phyloP scores from a whole-genome alignment of 2,113 vertebrate species.

The Platichthys flesus region DNA sequence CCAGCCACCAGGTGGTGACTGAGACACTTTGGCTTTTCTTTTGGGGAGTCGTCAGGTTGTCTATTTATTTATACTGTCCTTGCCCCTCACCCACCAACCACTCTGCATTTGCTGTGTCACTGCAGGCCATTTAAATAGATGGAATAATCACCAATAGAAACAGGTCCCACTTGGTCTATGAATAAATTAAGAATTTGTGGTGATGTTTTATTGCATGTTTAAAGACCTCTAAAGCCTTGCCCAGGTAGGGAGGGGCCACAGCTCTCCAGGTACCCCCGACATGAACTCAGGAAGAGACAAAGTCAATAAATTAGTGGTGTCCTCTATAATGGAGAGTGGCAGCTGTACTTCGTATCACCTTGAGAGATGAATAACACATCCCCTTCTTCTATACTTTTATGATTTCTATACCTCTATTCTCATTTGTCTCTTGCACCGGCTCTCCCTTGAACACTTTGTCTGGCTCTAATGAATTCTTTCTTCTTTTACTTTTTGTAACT shows the following conservation, averaged over 20 bases:
- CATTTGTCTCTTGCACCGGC: conserved; percentile 28
- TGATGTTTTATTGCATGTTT: background rate
- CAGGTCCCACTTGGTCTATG: background rate
- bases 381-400: conserved; percentile 59
- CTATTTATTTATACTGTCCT: no score
- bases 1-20: no score
- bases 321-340: conserved; percentile 46
- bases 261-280: conserved; percentile 46
- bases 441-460: conserved; percentile 41
- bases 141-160: background rate
- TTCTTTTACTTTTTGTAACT: conserved; percentile 29
- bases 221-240: conserved; percentile 11
- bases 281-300: conserved; percentile 59
- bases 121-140: no score
- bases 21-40: no score
- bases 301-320: conserved; percentile 53
- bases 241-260: conserved; percentile 1
- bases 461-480: conserved; percentile 45
- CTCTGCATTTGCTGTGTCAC: no score
- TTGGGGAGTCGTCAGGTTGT: no score
- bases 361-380: conserved; percentile 70
- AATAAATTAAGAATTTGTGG: background rate
- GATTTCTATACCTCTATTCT: conserved; percentile 42
- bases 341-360: conserved; percentile 71
- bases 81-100: no score